Evolutionary conservation across 2,888 invertebrate species (phyloP), one percentile per base, ranked within the genome.

Genomic region (Cerastis rubricosa): DNA sequence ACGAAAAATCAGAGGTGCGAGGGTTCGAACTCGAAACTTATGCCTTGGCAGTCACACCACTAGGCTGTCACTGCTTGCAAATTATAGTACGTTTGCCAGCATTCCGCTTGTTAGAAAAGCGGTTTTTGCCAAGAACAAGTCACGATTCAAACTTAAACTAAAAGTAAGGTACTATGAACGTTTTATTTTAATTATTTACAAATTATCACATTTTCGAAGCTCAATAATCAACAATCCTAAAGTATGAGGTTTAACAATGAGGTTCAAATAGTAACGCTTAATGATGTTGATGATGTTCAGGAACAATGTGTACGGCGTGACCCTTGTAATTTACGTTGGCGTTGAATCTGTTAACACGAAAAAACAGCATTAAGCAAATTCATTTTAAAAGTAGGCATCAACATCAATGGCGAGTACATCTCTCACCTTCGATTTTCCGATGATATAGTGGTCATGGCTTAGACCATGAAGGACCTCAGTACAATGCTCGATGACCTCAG

Each of bases 261-360:
- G 12, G 17, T 51, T 57, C 8, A 0, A n/a, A 49, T 0, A n/a
- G 22, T n/a, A 6, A 19, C 2, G 6, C 49, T 80, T 22, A 87
- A 54, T 87, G 86, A 19, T 85, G 88, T 25, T 84, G 78, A 14
- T 87, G 85, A 47, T 89, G 86, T 73, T 87, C 85, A 49, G 89
- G 89, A 29, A 89, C 81, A 63, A 87, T 67, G 49, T 90, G 90
- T 47, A 84, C 63, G 43, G 88, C 88, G 61, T 89, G 89, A 66
- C 90, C 90, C 43, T 82, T 70, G 17, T 70, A 74, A 6, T 78
- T 76, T 0, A 88, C 85, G 40, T 87, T 78, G 25, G 85, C 87
- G 67, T 85, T 72, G 64, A 87, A 86, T 73, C 87, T 83, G 75
- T 57, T 8, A 68, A 59, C 12, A 49, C n/a, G 14, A 2, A 43